Evolutionary conservation across 2,113 vertebrate genomes (phyloP), one percentile per base, ranked within the genome.

Genomic region (Spizaetus ornatus): DNA sequence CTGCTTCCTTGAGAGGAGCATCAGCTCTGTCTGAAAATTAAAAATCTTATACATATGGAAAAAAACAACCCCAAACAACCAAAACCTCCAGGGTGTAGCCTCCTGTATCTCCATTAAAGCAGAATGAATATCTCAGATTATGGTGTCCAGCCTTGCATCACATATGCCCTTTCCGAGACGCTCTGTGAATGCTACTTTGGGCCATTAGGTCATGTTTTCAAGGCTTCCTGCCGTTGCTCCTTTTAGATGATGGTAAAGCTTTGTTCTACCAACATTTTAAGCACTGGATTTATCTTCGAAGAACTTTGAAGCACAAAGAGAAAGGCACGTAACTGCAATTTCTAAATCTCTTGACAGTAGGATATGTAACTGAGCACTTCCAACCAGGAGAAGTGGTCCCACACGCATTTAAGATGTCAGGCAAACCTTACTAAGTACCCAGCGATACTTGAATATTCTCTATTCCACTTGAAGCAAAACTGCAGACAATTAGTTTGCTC

Each of bases 391-490:
- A 95, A 93, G 78, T 48, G 55, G 79, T 95, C 77, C 86, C 70
- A 67, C 34, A 42, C 3, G 7, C 59, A 78, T 91, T 79, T 93
- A 82, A 91, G 70, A 67, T n/a, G 15, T 88, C 92, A 96, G 59
- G 27, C 20, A 92, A 92, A 82, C 63, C 56, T 86, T 45, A 58
- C 22, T 70, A 79, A 93, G 42, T 90, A 81, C 48, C 32, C 88
- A 77, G 45, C 1, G 23, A 84, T 78, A 81, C 86, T 81, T 92
- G 38, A 92, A 91, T 76, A 61, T 86, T 92, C 61, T 86, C 40
- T 82, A 29, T 43, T 86, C 72, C 80, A 93, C 92, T 93, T 79
- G 40, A 95, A 86, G 73, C 16, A 89, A 86, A 95, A 92, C 77
- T 59, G 56, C 92, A 95, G 80, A 36, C 80, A 88, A 55, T 85